Evolutionary conservation across 2,113 vertebrate species (phyloP).

Genomic region (Thomomys bottae): DNA sequence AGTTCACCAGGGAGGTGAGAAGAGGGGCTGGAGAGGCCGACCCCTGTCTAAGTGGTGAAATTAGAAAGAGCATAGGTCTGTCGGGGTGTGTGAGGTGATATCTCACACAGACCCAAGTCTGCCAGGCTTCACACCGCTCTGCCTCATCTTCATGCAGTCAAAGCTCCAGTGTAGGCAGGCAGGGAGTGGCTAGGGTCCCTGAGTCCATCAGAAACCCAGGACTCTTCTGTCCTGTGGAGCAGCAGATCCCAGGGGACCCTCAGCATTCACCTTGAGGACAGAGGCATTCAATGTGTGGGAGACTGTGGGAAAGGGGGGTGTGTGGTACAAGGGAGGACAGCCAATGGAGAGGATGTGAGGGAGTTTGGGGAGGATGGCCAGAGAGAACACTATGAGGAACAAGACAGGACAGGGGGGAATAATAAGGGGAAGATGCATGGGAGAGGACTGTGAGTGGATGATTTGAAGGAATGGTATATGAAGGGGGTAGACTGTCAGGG

Average conservation of each 20-base stretch:
- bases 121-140: background rate
- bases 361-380: background rate
- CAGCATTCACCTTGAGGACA: background rate
- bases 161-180: accelerated
- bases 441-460: background rate
- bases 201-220: background rate
- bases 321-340: background rate
- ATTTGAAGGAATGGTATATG: background rate
- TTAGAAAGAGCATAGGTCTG: background rate
- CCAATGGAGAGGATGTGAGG: background rate
- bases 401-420: background rate
- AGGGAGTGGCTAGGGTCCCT: background rate
- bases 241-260: background rate
- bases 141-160: background rate
- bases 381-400: background rate
- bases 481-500: background rate
- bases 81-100: background rate
- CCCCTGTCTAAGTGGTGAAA: background rate
- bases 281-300: background rate
- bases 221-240: background rate
- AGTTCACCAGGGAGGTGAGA: background rate
- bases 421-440: too few relatives aligned
- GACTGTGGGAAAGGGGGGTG: too few relatives aligned
- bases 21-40: background rate
- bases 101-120: accelerated